Base-by-base conservation (phyloP, 2,888 invertebrate species). In the Polymixis lichenea region DNA sequence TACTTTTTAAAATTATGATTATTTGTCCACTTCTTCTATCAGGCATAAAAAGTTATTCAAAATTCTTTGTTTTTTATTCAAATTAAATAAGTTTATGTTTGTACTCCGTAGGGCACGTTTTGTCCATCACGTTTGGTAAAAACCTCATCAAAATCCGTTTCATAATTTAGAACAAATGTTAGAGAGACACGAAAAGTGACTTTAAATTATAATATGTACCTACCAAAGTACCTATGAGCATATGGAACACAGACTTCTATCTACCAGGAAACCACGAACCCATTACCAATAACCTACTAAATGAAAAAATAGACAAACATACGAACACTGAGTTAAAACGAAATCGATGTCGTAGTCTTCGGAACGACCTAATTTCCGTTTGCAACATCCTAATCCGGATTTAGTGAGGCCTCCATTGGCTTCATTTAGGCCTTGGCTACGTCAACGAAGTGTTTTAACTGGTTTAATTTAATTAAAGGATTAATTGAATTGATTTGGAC, bases 281-380 rank as follows among this genome's bases (percentile, higher is more conserved):
- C 4, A 51, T 8, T 17, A 71, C 28, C 7, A 46, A 73, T 72
- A 55, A 72, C 13, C 32, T 15, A 75, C 19, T 4, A 11, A 49
- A 60, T 5, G 15, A 66, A 70, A 49, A 51, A 68, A n/a, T 13
- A 43, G 2, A 43, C 19, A n/a, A n/a, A n/a, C 38, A 75, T 19
- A 51, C 25, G 28, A 72, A 62, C 25, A 58, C 13, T 22, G 28
- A 76, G 74, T 76, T 83, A 69, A 85, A 86, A 80, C 58, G 51
- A 80, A 82, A 87, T 86, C 85, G 82, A 85, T 82, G 86, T 71
- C 70, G 53, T 51, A 77, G 79, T 83, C 80, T 85, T 80, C 49
- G 46, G 13, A 75, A 74, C 88, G 92, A 91, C 92, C 92, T 91
- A 91, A 93, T 93, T 93, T 91, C 90, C 88, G 86, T 74, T 79